phyloP scores from a whole-genome alignment of 2,113 vertebrate genomes.

The Grammomys surdaster region DNA sequence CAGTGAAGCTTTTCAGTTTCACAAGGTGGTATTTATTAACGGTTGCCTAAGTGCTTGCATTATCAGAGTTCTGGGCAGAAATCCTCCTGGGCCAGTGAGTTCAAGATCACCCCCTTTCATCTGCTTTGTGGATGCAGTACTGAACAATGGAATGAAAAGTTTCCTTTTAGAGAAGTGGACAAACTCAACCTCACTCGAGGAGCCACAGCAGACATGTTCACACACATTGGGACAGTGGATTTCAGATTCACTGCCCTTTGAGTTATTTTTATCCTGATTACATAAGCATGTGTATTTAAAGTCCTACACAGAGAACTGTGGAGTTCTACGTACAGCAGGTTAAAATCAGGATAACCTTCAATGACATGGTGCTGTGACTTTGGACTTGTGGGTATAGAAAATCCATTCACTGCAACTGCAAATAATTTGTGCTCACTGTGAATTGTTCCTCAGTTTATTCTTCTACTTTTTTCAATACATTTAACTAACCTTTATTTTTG shows the following conservation, averaged over 20 bases:
- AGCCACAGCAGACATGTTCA: neutral
- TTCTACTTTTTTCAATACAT: neutral
- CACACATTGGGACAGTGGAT: neutral
- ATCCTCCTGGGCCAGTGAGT: neutral
- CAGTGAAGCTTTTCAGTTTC: neutral
- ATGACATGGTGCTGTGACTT: neutral
- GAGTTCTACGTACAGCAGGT: neutral
- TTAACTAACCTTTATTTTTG: neutral
- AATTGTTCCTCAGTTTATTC: neutral
- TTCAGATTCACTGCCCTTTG: conserved; percentile 37
- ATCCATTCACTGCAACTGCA: neutral
- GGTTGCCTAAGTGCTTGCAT: neutral
- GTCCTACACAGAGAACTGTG: neutral
- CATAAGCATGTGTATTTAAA: conserved; percentile 14
- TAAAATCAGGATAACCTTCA: neutral
- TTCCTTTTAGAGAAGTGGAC: conserved; percentile 13
- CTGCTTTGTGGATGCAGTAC: neutral
- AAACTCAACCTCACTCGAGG: neutral
- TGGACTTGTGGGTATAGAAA: neutral
- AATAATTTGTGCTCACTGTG: neutral
- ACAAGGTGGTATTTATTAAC: neutral
- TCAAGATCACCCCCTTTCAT: neutral
- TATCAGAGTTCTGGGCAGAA: neutral
- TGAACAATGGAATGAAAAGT: neutral
- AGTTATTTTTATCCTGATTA: conserved; percentile 26